Base-by-base conservation (phyloP, 2,113 vertebrate species). In the Pangasianodon gigas region DNA sequence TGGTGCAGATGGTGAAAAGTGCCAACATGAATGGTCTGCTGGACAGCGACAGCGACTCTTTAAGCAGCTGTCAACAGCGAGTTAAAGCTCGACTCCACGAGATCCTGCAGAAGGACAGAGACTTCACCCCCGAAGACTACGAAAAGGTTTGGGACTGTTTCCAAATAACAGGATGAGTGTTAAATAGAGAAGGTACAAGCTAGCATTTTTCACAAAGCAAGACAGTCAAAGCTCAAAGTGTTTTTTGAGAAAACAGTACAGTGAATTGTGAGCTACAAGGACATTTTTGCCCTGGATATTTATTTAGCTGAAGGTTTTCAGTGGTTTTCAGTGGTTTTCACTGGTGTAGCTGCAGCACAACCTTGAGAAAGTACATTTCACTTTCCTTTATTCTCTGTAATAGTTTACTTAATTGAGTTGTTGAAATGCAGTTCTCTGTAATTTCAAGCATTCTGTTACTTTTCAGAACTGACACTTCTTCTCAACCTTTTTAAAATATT, bases 1-100 rank as follows among this genome's bases (percentile, higher is more conserved):
- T 98, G 89, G 97, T 98, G 85, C 97, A 98, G 92, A 98, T 98
- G 97, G 97, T 98, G 79, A 98, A 98, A 95, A 98, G 97, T 92
- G 97, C 97, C 88, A 98, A 98, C 89, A 98, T 97, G 97, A 98
- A 98, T 74, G 97, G 97, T 85, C 95, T 98, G n/a, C 92, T 98
- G 94, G 97, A 98, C 92, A 97, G 96, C 3, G 97, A 97, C 89
- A 97, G 97, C 83, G 97, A 98, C 90, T 97, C 97, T 67, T 88
- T 97, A 88, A 98, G 96, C 93, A 97, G 96, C 93, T 98, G 97
- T 91, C 97, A 97, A 90, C 97, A 98, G 92, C 96, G 96, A 79
- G 97, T 97, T 91, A 98, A 98, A 94, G 96, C 96, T 88, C 95
- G 96, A 44, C 97, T 98, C 21, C 97, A 98, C 90, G 97, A 98